A percentile compares a stretch with the other conserved stretches of the same genome.
Evolutionary conservation across 2,888 invertebrate species (phyloP).

Genomic region (Mesorhabditis belari): DNA sequence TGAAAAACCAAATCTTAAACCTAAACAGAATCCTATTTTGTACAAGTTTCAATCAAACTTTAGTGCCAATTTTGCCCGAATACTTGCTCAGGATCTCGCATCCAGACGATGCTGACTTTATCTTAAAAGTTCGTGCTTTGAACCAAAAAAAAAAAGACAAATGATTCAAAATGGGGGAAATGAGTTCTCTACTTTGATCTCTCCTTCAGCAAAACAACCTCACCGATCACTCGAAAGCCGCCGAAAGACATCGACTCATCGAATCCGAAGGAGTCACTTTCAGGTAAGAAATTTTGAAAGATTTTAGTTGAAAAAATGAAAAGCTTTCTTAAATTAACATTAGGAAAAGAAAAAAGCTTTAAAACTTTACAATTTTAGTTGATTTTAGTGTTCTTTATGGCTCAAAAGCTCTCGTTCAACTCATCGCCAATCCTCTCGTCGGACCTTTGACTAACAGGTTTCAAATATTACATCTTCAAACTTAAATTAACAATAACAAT

Average conservation of each 20-base stretch:
- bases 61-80: slow-evolving; percentile 96
- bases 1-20: background rate
- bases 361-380: no score
- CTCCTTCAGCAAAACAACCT: background rate
- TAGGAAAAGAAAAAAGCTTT: no score
- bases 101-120: slow-evolving; percentile 5
- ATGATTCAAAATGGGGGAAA: background rate
- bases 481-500: no score
- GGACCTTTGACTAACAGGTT: slow-evolving; percentile 93
- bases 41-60: no score
- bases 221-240: background rate
- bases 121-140: background rate
- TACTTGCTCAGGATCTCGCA: slow-evolving; percentile 68
- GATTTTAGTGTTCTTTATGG: slow-evolving; percentile 83
- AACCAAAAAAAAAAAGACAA: background rate
- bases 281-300: slow-evolving; percentile 55
- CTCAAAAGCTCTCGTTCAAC: slow-evolving; percentile 91
- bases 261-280: background rate
- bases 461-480: no score
- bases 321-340: no score
- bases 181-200: background rate
- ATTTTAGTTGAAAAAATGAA: no score
- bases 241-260: background rate
- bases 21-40: no score
- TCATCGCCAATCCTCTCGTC: slow-evolving; percentile 88